Conservation (phyloP, 2,113 vertebrate species). For the Rhineura floridana region DNA sequence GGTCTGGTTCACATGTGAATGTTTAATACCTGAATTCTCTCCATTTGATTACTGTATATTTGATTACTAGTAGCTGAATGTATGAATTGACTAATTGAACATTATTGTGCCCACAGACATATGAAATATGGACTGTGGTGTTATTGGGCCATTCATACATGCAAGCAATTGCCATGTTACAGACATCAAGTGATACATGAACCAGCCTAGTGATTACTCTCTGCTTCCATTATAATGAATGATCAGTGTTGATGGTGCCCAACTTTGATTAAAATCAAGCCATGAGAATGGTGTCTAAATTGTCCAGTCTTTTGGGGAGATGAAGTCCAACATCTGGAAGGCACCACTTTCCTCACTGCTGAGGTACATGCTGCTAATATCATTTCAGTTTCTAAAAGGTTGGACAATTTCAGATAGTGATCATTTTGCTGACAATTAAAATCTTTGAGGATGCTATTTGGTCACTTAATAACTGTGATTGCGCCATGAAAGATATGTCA, state of each 20-base stretch:
- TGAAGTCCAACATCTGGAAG: too few species aligned
- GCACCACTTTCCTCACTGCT: too few species aligned
- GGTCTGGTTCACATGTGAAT: not conserved
- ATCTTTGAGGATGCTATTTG: not conserved
- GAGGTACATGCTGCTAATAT: not conserved
- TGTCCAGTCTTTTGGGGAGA: too few species aligned
- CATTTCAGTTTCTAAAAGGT: not conserved
- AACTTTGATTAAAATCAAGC: conserved; percentile 15
- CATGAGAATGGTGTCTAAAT: not conserved
- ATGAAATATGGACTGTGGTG: not conserved
- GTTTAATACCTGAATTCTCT: not conserved
- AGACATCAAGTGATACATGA: not conserved
- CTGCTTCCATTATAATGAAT: not conserved
- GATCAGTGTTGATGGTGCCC: too few species aligned
- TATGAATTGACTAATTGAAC: not conserved
- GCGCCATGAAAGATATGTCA: not conserved
- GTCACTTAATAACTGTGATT: not conserved
- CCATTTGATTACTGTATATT: too few species aligned
- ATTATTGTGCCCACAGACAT: not conserved
- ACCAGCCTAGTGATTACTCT: not conserved
- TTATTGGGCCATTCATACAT: not conserved
- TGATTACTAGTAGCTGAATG: not conserved
- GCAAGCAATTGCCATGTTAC: not conserved
- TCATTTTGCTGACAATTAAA: not conserved
- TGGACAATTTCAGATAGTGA: not conserved